phyloP scores from a whole-genome alignment of 2,113 vertebrate genomes.

The Platycercus adscitus region DNA sequence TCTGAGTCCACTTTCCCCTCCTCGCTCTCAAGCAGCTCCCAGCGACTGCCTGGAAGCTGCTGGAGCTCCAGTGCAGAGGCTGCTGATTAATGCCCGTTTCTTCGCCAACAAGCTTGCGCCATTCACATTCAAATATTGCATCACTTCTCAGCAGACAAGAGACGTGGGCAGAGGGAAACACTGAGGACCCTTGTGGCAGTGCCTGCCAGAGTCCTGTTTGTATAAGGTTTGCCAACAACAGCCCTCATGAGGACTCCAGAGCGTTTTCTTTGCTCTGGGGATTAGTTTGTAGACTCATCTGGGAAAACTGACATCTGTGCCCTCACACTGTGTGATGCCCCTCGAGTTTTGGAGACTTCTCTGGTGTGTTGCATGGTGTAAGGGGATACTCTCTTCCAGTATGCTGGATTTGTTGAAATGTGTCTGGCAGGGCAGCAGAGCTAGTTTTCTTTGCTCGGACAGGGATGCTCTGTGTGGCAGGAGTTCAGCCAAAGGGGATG shows the following conservation, averaged over 20 bases:
- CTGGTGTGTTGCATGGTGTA: not conserved
- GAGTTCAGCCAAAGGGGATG: not conserved
- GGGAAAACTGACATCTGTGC: not conserved
- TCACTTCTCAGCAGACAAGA: not conserved
- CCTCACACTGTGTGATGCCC: fast-evolving
- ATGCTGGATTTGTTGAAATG: not conserved
- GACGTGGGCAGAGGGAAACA: not conserved
- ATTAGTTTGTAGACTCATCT: not conserved
- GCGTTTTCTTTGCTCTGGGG: not conserved
- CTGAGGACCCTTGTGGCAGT: constrained; percentile 30
- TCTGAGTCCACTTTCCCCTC: not conserved
- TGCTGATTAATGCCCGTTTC: constrained; percentile 14
- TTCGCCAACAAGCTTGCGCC: fast-evolving
- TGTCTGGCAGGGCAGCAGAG: not conserved
- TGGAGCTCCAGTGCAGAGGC: not conserved
- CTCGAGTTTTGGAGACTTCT: not conserved
- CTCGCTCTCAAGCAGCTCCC: not conserved
- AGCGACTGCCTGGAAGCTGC: not conserved
- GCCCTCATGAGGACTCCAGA: not conserved
- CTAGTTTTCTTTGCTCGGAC: not conserved
- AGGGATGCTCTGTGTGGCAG: not conserved
- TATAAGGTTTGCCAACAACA: constrained; percentile 37
- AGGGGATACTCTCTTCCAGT: not conserved
- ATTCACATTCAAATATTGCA: constrained; percentile 63
- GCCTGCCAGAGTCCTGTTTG: not conserved